These are phyloP conservation scores for Microcaecilia unicolor DNA, from an alignment of 2,797 vertebrate species.

Conservation along the genomic window DNA sequence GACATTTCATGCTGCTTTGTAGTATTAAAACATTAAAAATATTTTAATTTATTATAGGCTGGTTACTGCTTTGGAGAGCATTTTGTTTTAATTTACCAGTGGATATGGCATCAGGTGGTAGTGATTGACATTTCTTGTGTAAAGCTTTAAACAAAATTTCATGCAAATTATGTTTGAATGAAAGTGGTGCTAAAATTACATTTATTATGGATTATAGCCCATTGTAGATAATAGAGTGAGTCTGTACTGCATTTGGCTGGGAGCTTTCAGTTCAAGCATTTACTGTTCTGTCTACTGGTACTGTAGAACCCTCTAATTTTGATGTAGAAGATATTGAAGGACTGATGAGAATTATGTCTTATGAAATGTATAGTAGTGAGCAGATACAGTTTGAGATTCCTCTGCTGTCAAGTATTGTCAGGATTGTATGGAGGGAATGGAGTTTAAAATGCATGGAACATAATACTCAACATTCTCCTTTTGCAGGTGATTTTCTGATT, in stretches of 20 bases:
- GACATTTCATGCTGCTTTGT: too few species aligned
- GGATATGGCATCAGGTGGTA: constrained; percentile 65
- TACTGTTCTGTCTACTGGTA: constrained; percentile 39
- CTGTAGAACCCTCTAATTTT: constrained; percentile 46
- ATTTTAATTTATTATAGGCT: constrained; percentile 20
- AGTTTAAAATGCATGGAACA: constrained; percentile 91
- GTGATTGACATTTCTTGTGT: constrained; percentile 62
- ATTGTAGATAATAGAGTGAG: constrained; percentile 46
- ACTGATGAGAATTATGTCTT: constrained; percentile 45
- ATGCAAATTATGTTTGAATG: constrained; percentile 74
- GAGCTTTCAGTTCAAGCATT: constrained; percentile 23
- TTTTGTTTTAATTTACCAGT: constrained; percentile 30
- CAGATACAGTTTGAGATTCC: constrained; percentile 50
- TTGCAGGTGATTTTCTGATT: constrained; percentile 84
- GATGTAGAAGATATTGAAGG: constrained; percentile 37
- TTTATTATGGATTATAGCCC: constrained; percentile 50
- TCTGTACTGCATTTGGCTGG: constrained; percentile 30
- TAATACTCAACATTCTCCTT: constrained; percentile 69
- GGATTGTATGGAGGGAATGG: constrained; percentile 60
- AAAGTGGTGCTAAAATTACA: constrained; percentile 64
- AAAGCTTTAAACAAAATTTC: constrained; percentile 66
- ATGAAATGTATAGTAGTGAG: constrained; percentile 43
- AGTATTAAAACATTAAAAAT: too few species aligned
- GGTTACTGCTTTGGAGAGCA: too few species aligned
- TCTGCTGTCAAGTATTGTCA: constrained; percentile 71